Conservation (phyloP, 2,888 invertebrate species). For the Ornithoptera alexandrae region DNA sequence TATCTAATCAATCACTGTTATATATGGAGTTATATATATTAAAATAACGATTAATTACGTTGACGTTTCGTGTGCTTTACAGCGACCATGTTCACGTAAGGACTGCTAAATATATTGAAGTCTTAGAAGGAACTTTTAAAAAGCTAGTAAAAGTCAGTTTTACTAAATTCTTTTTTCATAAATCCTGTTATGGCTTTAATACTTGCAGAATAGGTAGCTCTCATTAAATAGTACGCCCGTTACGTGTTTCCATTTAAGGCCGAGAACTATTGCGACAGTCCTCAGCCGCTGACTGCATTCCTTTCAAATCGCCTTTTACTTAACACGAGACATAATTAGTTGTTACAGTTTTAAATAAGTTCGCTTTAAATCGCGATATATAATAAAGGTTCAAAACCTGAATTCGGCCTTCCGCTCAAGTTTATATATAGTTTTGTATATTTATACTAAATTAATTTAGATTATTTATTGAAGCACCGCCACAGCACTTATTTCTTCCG, state of each 20-base stretch:
- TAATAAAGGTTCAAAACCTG: constrained; percentile 8
- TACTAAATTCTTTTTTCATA: not conserved
- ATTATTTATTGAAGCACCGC: too few relatives aligned
- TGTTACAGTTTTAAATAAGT: constrained; percentile 23
- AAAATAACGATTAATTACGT: too few relatives aligned
- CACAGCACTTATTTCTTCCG: too few relatives aligned
- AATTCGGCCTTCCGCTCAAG: constrained; percentile 16
- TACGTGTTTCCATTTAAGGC: constrained; percentile 21
- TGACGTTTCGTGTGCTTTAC: too few relatives aligned
- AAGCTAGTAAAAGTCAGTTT: not conserved
- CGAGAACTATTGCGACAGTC: constrained; percentile 24
- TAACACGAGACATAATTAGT: constrained; percentile 26
- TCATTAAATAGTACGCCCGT: constrained; percentile 20
- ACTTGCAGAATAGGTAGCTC: constrained; percentile 7
- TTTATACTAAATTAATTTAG: not conserved
- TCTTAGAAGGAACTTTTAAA: too few relatives aligned
- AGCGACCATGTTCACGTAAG: too few relatives aligned
- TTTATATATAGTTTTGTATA: not conserved
- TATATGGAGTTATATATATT: too few relatives aligned
- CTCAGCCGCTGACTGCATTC: constrained; percentile 24
- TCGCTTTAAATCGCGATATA: constrained; percentile 10
- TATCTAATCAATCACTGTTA: too few relatives aligned
- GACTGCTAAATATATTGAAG: too few relatives aligned
- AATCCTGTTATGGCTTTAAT: not conserved
- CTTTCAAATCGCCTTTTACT: constrained; percentile 29